These are phyloP conservation scores for Germaria angustata DNA, from an alignment of 2,888 invertebrate genomes.

Conservation along the genomic window DNA sequence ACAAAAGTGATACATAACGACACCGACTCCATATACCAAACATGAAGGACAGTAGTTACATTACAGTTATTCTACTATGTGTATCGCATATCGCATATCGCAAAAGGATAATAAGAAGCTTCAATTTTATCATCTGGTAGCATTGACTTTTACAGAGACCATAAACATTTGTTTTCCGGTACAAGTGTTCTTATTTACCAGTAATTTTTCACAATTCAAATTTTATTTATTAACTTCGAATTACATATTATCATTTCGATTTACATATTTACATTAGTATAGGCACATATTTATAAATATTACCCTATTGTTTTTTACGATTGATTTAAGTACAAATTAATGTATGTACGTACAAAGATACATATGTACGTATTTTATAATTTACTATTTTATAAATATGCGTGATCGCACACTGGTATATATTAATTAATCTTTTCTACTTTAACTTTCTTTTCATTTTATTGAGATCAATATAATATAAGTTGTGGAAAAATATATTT, in stretches of 20 bases:
- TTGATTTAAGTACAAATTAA: not conserved
- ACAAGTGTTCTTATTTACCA: not conserved
- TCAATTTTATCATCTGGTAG: constrained; percentile 26
- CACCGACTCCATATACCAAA: not conserved
- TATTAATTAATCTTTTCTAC: not conserved
- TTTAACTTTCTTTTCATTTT: constrained; percentile 13
- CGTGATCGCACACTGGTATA: not conserved
- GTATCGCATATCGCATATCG: not conserved
- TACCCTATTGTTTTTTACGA: not conserved
- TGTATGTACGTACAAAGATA: not conserved
- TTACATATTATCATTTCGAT: no score
- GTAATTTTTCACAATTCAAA: not conserved
- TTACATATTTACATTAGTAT: not conserved
- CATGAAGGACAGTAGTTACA: not conserved
- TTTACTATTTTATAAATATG: not conserved
- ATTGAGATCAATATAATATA: not conserved
- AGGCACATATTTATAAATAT: not conserved
- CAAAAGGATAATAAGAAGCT: not conserved
- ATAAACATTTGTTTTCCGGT: constrained; percentile 33
- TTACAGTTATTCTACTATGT: constrained; percentile 6
- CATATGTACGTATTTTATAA: not conserved
- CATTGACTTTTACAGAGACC: no score
- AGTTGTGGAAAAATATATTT: constrained; percentile 19
- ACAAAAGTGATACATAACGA: not conserved
- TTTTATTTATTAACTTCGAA: no score